A percentile compares a stretch with the other conserved stretches of the same genome.
Evolutionary conservation across 1,140 invertebrate genomes (phyloP).

Genomic region (Proales similis): DNA sequence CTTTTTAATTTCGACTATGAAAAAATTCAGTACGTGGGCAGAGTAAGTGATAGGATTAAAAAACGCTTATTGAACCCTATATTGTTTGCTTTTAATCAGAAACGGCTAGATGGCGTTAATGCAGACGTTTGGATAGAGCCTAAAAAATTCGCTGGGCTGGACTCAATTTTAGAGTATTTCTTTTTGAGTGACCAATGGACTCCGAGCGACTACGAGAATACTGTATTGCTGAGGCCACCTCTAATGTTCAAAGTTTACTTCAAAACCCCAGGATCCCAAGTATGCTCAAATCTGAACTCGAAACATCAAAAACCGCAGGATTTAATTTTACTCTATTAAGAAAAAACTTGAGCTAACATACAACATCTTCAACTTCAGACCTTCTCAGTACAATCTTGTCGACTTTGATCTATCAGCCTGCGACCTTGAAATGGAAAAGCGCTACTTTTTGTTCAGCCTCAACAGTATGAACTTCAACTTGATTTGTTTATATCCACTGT

Average conservation of each 20-base stretch:
- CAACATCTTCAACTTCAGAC: constrained; percentile 4
- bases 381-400: neutral
- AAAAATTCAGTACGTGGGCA: constrained; percentile 22
- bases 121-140: constrained; percentile 19
- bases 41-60: neutral
- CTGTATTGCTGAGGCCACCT: neutral
- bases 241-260: constrained; percentile 22
- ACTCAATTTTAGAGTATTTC: constrained; percentile 26
- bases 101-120: constrained; percentile 27
- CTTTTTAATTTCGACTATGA: constrained; percentile 7
- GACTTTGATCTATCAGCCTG: constrained; percentile 4
- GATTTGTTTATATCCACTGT: neutral
- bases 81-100: neutral
- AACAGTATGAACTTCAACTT: neutral
- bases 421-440: neutral
- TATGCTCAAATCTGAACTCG: constrained; percentile 24
- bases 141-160: neutral
- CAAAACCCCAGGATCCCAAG: neutral
- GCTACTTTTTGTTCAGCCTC: constrained; percentile 10
- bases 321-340: neutral
- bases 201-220: neutral
- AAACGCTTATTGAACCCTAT: neutral
- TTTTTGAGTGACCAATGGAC: constrained; percentile 26
- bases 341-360: constrained; percentile 1
- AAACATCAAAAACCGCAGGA: neutral